Percentiles rank a stretch among this genome's conserved stretches.
phyloP scores from a whole-genome alignment of 2,113 vertebrate species.

The Abramis brama region DNA sequence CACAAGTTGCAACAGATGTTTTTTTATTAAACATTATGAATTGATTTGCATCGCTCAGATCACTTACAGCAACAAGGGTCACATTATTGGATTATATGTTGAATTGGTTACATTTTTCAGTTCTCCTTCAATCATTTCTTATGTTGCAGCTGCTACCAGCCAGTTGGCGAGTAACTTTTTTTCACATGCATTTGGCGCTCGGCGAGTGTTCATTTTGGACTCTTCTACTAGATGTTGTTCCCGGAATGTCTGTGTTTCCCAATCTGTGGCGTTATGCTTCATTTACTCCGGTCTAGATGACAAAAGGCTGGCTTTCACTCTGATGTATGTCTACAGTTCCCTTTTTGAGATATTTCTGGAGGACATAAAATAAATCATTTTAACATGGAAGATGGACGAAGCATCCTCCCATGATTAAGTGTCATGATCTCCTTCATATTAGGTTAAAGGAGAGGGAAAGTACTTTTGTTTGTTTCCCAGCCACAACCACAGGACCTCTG shows the following conservation, averaged over 20 bases:
- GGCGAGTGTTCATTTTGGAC: neutral
- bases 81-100: neutral
- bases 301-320: neutral
- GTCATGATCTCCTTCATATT: neutral
- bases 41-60: too few species aligned
- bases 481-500: constrained; percentile 43
- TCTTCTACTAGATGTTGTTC: neutral
- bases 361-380: neutral
- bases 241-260: neutral
- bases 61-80: too few species aligned
- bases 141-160: neutral
- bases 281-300: constrained; percentile 1
- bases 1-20: neutral
- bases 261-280: neutral
- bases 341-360: neutral
- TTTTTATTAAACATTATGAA: neutral
- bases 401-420: neutral
- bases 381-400: neutral
- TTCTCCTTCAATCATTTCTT: neutral
- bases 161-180: neutral
- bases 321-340: neutral
- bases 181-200: neutral
- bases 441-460: neutral
- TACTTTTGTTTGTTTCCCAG: constrained; percentile 39
- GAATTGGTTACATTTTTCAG: neutral